These are phyloP conservation scores for Charanyca ferruginea DNA, from an alignment of 2,888 invertebrate species.

Conservation along the genomic window DNA sequence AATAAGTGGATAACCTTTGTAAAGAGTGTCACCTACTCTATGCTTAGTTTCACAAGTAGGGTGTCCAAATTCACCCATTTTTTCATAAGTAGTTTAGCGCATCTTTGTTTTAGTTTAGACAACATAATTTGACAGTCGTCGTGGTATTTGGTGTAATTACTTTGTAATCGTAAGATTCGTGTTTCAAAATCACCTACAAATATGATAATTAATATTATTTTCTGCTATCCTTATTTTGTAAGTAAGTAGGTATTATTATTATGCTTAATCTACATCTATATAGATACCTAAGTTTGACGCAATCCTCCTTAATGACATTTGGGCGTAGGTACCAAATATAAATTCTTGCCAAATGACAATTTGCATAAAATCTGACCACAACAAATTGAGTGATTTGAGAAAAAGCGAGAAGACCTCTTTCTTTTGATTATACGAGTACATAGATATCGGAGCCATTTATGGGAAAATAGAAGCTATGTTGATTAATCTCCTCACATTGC, in stretches of 20 bases:
- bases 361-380: neutral
- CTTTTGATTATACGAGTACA: neutral
- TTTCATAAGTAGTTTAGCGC: neutral
- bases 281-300: neutral
- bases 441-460: neutral
- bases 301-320: neutral
- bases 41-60: slow-evolving; percentile 38
- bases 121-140: neutral
- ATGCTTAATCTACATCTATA: neutral
- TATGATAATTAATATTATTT: too few species aligned
- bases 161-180: neutral
- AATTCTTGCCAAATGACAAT: neutral
- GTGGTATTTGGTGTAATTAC: neutral
- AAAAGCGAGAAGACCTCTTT: too few species aligned
- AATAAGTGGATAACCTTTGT: slow-evolving; percentile 19
- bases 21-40: slow-evolving; percentile 28
- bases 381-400: too few species aligned
- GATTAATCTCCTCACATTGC: slow-evolving; percentile 6
- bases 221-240: too few species aligned
- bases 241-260: too few species aligned
- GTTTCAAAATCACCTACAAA: neutral
- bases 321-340: neutral
- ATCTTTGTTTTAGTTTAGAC: slow-evolving; percentile 1
- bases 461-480: slow-evolving; percentile 14
- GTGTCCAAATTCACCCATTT: slow-evolving; percentile 15